These are phyloP conservation scores for Anticlea derivata DNA, from an alignment of 2,888 invertebrate species.

Conservation along the genomic window DNA sequence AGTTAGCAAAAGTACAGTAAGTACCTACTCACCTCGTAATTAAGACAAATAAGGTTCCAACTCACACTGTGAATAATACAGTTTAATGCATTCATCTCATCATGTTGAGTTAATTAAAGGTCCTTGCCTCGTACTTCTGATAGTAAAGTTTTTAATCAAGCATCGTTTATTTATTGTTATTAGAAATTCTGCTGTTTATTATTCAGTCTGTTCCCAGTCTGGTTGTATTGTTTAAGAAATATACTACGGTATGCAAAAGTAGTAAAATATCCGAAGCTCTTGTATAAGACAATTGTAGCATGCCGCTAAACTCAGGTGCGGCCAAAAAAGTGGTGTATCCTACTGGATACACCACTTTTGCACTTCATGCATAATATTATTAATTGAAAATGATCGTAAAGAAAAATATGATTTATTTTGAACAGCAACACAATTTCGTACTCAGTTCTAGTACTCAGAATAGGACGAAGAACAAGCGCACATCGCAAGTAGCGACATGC, in stretches of 20 bases:
- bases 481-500: too few species aligned
- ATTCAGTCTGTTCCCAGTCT: constrained; percentile 55
- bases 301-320: not conserved
- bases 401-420: too few species aligned
- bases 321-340: too few species aligned
- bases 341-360: too few species aligned
- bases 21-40: constrained; percentile 3
- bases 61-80: constrained; percentile 17
- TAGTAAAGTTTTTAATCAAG: constrained; percentile 59
- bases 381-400: too few species aligned
- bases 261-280: constrained; percentile 43
- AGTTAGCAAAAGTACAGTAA: not conserved
- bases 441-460: too few species aligned
- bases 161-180: constrained; percentile 56
- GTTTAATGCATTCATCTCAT: constrained; percentile 35
- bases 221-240: constrained; percentile 59
- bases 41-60: constrained; percentile 18
- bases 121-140: constrained; percentile 20
- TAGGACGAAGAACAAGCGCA: too few species aligned
- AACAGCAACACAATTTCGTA: too few species aligned
- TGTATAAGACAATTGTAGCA: constrained; percentile 5
- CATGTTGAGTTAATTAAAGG: constrained; percentile 29
- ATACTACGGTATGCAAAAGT: constrained; percentile 64
- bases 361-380: too few species aligned
- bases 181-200: constrained; percentile 53